A percentile compares a stretch with the other conserved stretches of the same genome.
These are phyloP conservation scores for Sialis fuliginosa DNA, from an alignment of 2,888 invertebrate genomes.

Conservation along the genomic window DNA sequence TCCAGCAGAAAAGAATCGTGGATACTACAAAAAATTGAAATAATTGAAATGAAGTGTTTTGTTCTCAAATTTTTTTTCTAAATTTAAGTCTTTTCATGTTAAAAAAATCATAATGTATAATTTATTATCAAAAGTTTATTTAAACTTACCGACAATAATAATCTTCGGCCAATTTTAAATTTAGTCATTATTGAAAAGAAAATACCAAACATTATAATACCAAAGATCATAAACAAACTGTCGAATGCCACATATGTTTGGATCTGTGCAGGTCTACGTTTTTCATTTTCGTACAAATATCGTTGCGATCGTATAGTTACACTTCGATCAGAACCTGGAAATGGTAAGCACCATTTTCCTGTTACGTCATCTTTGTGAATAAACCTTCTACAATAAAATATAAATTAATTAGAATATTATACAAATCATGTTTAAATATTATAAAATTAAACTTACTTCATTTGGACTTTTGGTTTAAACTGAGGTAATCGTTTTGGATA, in stretches of 20 bases:
- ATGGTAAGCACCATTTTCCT: constrained; percentile 49
- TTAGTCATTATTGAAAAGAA: constrained; percentile 43
- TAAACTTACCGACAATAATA: constrained; percentile 40
- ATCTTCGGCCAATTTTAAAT: constrained; percentile 39
- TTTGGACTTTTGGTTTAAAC: constrained; percentile 39
- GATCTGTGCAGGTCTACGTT: constrained; percentile 62
- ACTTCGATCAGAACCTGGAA: constrained; percentile 68
- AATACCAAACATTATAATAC: constrained; percentile 33
- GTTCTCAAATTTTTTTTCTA: too few species aligned
- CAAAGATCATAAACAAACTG: constrained; percentile 32
- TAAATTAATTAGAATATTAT: constrained; percentile 7
- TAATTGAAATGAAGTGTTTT: not conserved
- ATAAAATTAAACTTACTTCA: constrained; percentile 21
- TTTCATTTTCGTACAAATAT: constrained; percentile 44
- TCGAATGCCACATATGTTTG: constrained; percentile 40
- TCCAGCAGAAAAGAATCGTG: constrained; percentile 49
- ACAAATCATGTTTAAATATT: not conserved
- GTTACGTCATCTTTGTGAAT: constrained; percentile 30
- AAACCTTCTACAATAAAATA: constrained; percentile 21
- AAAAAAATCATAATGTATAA: not conserved
- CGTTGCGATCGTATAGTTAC: constrained; percentile 70
- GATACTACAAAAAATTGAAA: constrained; percentile 12
- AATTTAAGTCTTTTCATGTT: not conserved
- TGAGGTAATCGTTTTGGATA: constrained; percentile 45
- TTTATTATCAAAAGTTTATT: not conserved